Conservation (phyloP, 2,113 vertebrate genomes). For the Spizaetus ornatus region DNA sequence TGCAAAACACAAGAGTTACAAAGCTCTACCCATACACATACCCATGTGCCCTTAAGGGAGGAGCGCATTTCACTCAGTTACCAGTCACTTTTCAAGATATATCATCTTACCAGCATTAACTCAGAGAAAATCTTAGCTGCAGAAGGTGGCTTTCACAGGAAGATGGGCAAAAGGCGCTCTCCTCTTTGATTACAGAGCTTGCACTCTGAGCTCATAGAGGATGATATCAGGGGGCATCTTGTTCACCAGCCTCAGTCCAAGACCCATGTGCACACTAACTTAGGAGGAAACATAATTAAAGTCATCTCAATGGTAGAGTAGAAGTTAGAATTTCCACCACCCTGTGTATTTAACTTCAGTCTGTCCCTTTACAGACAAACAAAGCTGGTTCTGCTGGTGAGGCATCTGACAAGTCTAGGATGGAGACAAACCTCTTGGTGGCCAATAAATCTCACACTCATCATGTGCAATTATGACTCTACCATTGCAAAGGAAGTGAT, state of each 20-base stretch:
- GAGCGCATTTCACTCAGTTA: background rate
- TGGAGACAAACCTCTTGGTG: background rate
- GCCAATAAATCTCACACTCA: conserved; percentile 1
- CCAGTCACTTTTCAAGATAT: background rate
- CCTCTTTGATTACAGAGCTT: background rate
- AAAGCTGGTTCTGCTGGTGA: background rate
- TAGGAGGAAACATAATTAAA: background rate
- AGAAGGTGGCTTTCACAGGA: background rate
- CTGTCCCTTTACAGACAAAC: background rate
- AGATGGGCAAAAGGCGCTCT: background rate
- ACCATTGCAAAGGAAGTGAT: background rate
- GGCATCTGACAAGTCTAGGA: background rate
- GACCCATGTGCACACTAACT: background rate
- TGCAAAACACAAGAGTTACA: background rate
- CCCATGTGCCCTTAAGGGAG: background rate
- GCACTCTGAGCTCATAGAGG: background rate
- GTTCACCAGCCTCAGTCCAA: background rate
- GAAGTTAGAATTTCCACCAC: background rate
- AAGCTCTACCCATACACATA: background rate
- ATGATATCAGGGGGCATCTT: fast-evolving
- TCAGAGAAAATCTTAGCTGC: background rate
- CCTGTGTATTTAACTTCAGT: background rate
- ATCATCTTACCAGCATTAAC: background rate
- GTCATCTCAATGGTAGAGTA: background rate
- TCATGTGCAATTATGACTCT: background rate